These are phyloP conservation scores for Melanerpes aurifrons DNA, from an alignment of 2,113 vertebrate genomes.

Conservation along the genomic window DNA sequence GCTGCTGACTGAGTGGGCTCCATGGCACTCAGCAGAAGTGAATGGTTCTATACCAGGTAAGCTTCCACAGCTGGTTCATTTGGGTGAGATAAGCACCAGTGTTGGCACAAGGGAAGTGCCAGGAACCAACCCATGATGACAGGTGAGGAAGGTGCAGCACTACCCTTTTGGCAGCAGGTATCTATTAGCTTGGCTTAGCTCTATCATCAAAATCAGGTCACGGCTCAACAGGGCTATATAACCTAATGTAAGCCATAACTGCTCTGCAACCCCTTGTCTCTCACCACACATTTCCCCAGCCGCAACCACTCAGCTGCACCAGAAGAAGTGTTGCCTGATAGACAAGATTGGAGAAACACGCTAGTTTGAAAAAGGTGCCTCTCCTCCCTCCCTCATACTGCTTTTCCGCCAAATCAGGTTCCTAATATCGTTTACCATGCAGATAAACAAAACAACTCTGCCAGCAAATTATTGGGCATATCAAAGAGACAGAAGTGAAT, in stretches of 20 bases:
- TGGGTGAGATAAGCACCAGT: neutral
- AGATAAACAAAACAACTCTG: conserved; percentile 16
- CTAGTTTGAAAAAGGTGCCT: neutral
- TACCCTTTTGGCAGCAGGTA: neutral
- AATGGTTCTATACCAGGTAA: neutral
- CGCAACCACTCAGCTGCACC: neutral
- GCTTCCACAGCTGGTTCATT: neutral
- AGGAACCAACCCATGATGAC: neutral
- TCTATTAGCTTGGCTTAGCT: neutral
- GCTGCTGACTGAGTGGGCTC: neutral
- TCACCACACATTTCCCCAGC: neutral
- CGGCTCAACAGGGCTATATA: neutral
- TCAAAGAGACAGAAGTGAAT: neutral
- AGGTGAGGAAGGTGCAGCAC: neutral
- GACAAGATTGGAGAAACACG: neutral
- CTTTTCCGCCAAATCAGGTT: conserved; percentile 35
- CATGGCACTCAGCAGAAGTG: neutral
- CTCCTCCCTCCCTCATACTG: neutral
- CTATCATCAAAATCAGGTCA: neutral
- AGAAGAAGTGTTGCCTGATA: neutral
- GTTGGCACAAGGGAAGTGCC: neutral
- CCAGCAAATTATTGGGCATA: neutral
- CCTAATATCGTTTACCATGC: conserved; percentile 24
- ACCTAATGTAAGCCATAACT: neutral
- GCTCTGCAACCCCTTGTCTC: neutral